phyloP scores from a whole-genome alignment of 1,140 invertebrate genomes.

The Drosophila prosaltans region DNA sequence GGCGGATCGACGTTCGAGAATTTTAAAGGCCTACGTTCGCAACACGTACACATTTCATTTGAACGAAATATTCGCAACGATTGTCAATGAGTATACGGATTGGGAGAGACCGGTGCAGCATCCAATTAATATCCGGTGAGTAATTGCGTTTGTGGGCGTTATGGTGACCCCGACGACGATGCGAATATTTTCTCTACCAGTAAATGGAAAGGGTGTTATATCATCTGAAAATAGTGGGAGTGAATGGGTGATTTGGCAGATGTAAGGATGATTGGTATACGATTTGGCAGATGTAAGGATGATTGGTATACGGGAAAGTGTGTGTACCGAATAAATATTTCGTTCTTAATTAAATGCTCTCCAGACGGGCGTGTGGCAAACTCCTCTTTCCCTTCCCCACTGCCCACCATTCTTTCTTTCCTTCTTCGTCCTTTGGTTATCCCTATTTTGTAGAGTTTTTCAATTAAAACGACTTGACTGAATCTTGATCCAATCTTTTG shows the following conservation, averaged over 20 bases:
- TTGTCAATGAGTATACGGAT: conserved; percentile 98
- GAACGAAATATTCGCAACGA: conserved; percentile 92
- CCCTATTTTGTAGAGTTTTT: conserved; percentile 35
- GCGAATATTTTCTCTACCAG: conserved; percentile 14
- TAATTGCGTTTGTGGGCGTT: conserved; percentile 74
- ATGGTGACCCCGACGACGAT: conserved; percentile 13
- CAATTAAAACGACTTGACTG: conserved; percentile 73
- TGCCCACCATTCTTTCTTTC: neutral
- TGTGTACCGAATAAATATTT: conserved; percentile 72
- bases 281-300: neutral
- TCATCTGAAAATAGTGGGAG: neutral
- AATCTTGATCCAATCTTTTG: conserved; percentile 72
- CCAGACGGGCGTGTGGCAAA: conserved; percentile 26
- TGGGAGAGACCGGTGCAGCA: conserved; percentile 97
- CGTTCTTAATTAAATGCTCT: conserved; percentile 75
- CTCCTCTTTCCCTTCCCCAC: conserved; percentile 29
- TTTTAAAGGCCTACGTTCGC: conserved; percentile 95
- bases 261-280: neutral
- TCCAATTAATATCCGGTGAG: conserved; percentile 93
- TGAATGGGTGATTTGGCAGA: neutral
- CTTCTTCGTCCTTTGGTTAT: neutral
- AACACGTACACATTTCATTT: conserved; percentile 96
- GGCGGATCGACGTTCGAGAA: conserved; percentile 92
- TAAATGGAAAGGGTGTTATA: neutral
- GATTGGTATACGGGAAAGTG: neutral